A percentile compares a stretch with the other conserved stretches of the same genome.
Conservation (phyloP, 2,888 invertebrate genomes). For the Uropetala carovei region DNA sequence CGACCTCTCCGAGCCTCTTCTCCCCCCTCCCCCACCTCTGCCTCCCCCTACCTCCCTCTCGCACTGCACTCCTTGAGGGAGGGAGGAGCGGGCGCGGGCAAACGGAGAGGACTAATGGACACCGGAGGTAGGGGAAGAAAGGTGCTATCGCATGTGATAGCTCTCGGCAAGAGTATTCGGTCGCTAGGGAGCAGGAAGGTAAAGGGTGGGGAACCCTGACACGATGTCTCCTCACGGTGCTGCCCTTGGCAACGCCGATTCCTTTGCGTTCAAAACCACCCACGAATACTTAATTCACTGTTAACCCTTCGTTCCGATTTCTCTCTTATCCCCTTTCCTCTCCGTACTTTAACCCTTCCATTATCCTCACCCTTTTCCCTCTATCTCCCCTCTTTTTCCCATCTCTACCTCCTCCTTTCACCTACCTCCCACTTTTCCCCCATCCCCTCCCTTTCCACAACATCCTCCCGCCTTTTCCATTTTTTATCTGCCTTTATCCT, state of each 20-base stretch:
- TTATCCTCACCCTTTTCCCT: not conserved
- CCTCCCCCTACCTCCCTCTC: not conserved
- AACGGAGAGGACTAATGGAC: slow-evolving; percentile 3
- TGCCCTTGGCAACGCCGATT: slow-evolving; percentile 57
- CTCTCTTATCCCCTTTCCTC: not conserved
- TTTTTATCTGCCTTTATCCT: not conserved
- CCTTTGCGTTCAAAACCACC: slow-evolving; percentile 39
- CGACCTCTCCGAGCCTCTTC: not conserved
- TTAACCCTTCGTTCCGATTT: not conserved
- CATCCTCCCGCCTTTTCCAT: too few species aligned
- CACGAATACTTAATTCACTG: slow-evolving; percentile 33
- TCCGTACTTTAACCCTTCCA: not conserved
- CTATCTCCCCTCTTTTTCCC: not conserved
- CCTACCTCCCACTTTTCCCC: slow-evolving; percentile 32
- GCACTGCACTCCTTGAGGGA: not conserved
- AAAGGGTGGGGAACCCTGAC: slow-evolving; percentile 11
- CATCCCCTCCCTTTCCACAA: not conserved
- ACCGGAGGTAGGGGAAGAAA: slow-evolving; percentile 22
- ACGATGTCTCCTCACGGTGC: slow-evolving; percentile 29
- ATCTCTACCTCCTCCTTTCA: slow-evolving; percentile 1
- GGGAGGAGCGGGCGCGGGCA: not conserved
- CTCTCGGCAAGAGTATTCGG: slow-evolving; percentile 18
- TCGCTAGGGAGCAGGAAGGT: not conserved
- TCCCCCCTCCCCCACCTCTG: not conserved
- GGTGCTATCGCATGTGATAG: slow-evolving; percentile 42